phyloP scores from a whole-genome alignment of 2,797 vertebrate species.

The Scarus forsteni region DNA sequence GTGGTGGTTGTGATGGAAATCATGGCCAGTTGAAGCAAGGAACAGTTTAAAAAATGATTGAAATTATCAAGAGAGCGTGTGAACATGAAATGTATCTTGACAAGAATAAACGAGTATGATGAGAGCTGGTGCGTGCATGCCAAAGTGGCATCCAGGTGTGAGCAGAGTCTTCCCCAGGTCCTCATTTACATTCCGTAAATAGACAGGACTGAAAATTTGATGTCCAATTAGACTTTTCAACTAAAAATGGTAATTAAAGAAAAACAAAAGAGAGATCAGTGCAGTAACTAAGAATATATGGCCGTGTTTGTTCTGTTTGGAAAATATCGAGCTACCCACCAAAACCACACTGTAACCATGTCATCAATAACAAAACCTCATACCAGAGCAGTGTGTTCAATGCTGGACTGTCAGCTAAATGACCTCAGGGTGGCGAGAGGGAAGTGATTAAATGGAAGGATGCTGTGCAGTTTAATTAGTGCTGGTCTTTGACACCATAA shows the following conservation, averaged over 20 bases:
- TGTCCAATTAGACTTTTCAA: neutral
- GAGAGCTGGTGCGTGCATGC: slow-evolving; percentile 69
- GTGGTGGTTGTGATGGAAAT: neutral
- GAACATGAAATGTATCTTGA: slow-evolving; percentile 31
- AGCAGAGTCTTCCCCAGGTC: slow-evolving; percentile 52
- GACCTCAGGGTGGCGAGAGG: neutral
- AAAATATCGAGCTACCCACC: neutral
- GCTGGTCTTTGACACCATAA: slow-evolving; percentile 9
- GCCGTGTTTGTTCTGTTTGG: neutral
- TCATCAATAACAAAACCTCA: slow-evolving; percentile 13
- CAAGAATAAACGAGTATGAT: slow-evolving; percentile 42
- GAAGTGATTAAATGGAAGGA: neutral
- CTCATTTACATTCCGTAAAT: slow-evolving; percentile 67
- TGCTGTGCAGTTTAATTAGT: neutral
- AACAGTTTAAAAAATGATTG: slow-evolving; percentile 23
- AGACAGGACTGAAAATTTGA: slow-evolving; percentile 18
- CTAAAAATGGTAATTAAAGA: neutral
- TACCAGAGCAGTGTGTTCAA: slow-evolving; percentile 2
- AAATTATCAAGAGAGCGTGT: slow-evolving; percentile 15
- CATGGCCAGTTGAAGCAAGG: slow-evolving; percentile 9
- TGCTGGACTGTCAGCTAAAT: slow-evolving; percentile 10
- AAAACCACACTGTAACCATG: neutral
- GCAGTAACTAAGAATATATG: neutral
- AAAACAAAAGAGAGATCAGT: fast-evolving
- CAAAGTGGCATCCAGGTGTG: slow-evolving; percentile 75